These are phyloP conservation scores for Galleria mellonella DNA, from an alignment of 1,140 invertebrate genomes.

Conservation along the genomic window DNA sequence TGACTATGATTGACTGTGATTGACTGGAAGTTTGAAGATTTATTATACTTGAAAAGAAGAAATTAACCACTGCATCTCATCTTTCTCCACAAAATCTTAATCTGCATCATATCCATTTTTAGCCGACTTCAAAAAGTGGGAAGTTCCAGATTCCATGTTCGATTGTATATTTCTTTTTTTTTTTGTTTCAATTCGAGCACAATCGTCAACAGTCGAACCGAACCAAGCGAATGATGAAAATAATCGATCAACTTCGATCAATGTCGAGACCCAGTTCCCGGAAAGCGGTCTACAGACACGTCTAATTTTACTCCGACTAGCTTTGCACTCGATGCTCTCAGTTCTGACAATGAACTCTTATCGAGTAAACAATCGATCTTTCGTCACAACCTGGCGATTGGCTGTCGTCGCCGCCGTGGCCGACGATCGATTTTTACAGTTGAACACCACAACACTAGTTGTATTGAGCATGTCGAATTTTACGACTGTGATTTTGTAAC, in stretches of 20 bases:
- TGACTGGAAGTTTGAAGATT: too few relatives aligned
- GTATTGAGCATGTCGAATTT: slow-evolving; percentile 49
- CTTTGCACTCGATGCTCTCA: slow-evolving; percentile 44
- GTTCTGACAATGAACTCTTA: slow-evolving; percentile 69
- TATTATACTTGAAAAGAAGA: too few relatives aligned
- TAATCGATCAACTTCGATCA: slow-evolving; percentile 34
- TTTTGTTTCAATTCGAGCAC: too few relatives aligned
- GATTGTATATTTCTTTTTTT: too few relatives aligned
- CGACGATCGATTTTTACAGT: slow-evolving; percentile 57
- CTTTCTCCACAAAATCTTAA: too few relatives aligned
- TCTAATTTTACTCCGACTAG: slow-evolving; percentile 66
- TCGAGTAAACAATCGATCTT: slow-evolving; percentile 62
- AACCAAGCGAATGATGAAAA: slow-evolving; percentile 7
- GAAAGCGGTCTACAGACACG: slow-evolving; percentile 44
- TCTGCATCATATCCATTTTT: too few relatives aligned
- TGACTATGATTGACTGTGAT: too few relatives aligned
- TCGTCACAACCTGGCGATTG: slow-evolving; percentile 57
- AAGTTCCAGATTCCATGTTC: too few relatives aligned
- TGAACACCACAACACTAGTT: slow-evolving; percentile 52
- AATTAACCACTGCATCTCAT: too few relatives aligned
- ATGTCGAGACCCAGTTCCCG: slow-evolving; percentile 27
- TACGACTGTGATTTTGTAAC: slow-evolving; percentile 50
- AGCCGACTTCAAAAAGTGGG: too few relatives aligned
- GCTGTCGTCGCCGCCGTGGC: slow-evolving; percentile 50
- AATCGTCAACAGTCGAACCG: too few relatives aligned